phyloP scores from a whole-genome alignment of 92 coral and sea anemone genomes.

The Actinernus sp. region DNA sequence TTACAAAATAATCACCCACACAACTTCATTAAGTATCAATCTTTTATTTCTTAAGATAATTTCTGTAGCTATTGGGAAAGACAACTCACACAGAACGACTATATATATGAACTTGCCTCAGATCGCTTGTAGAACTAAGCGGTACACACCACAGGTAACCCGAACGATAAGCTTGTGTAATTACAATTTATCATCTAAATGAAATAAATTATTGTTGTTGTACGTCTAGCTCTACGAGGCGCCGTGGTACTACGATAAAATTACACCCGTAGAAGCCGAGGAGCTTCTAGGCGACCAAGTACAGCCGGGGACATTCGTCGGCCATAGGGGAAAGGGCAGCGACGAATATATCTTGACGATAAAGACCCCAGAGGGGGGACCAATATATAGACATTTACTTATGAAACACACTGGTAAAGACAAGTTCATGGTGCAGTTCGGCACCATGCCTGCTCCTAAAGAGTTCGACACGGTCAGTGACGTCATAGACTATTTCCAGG shows the following conservation, averaged over 20 bases:
- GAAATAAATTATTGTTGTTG: no score
- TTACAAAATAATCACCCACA: no score
- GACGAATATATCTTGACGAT: constrained; percentile 77
- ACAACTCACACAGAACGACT: no score
- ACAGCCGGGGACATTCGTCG: constrained; percentile 89
- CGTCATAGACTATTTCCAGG: constrained; percentile 80
- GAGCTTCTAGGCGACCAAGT: constrained; percentile 52
- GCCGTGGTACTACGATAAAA: constrained; percentile 77
- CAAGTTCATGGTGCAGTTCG: constrained; percentile 58
- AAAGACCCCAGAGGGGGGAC: constrained; percentile 85
- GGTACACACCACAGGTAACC: no score
- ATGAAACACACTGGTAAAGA: constrained; percentile 62
- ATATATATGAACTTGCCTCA: no score
- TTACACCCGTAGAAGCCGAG: constrained; percentile 72
- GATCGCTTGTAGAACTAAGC: no score
- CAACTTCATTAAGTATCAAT: no score
- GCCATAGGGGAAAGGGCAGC: constrained; percentile 71
- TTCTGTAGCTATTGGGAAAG: no score
- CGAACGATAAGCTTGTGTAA: no score
- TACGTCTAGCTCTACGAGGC: constrained; percentile 71
- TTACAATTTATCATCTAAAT: no score
- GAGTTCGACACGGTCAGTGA: constrained; percentile 72
- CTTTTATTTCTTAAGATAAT: no score
- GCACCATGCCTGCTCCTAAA: constrained; percentile 54
- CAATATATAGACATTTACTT: constrained; percentile 76